Conservation (phyloP, 2,113 vertebrate species). For the Menidia beryllina region DNA sequence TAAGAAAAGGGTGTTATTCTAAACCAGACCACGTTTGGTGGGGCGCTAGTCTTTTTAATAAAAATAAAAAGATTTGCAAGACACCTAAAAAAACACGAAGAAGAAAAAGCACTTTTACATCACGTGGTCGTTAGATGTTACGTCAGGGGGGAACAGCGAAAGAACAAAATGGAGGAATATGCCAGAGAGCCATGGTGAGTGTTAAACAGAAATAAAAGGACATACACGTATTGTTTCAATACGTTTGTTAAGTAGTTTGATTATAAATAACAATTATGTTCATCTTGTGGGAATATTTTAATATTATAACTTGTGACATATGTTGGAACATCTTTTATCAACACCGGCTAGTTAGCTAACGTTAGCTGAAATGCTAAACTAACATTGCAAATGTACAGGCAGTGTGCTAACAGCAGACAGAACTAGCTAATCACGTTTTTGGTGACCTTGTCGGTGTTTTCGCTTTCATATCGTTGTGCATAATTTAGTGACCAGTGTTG, state of each 20-base stretch:
- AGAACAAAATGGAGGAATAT: conserved; percentile 95
- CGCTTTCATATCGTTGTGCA: background rate
- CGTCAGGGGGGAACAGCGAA: conserved; percentile 64
- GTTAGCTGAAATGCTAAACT: conserved; percentile 59
- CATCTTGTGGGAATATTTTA: background rate
- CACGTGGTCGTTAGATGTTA: conserved; percentile 21
- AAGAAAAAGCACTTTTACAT: conserved; percentile 31
- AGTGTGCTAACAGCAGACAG: conserved; percentile 10
- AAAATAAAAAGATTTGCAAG: background rate
- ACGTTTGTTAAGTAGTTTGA: accelerated
- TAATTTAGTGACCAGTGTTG: background rate
- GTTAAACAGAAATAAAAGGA: background rate
- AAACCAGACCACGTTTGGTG: background rate
- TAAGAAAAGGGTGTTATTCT: background rate
- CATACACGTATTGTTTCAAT: background rate
- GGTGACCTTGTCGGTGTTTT: conserved; percentile 70
- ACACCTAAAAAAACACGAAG: background rate
- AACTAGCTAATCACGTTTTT: conserved; percentile 66
- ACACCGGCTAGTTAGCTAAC: background rate
- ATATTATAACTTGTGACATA: background rate
- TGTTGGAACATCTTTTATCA: background rate
- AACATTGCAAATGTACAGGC: background rate
- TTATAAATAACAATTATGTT: accelerated
- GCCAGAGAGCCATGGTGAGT: conserved; percentile 94
- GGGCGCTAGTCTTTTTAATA: background rate